Percentiles rank a stretch among this genome's conserved stretches.
These are phyloP conservation scores for Dasyprocta punctata DNA, from an alignment of 2,113 vertebrate species.

Conservation along the genomic window DNA sequence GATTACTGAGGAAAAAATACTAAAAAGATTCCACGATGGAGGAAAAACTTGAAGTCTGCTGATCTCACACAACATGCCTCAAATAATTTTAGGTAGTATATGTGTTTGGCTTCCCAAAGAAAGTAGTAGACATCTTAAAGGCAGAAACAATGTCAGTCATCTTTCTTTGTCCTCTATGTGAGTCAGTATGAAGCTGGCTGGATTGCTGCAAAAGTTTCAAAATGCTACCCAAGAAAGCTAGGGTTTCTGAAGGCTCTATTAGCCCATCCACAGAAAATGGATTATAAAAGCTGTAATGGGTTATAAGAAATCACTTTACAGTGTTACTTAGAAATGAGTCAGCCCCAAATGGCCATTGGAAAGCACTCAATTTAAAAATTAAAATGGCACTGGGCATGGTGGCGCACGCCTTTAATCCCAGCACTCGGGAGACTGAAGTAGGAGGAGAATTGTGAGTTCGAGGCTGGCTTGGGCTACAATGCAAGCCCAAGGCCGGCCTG, in stretches of 20 bases:
- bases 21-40: not conserved
- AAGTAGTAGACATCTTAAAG: not conserved
- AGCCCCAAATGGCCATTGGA: not conserved
- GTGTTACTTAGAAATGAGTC: not conserved
- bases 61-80: not conserved
- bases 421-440: no score
- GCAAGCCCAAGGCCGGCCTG: no score
- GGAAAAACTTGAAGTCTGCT: not conserved
- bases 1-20: not conserved
- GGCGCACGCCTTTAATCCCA: no score
- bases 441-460: no score
- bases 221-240: not conserved
- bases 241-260: not conserved
- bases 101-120: not conserved
- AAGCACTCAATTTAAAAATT: constrained; percentile 29
- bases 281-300: not conserved
- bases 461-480: no score
- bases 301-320: not conserved
- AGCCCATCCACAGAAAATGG: not conserved
- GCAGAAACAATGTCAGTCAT: not conserved
- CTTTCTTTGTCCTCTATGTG: not conserved
- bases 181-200: not conserved
- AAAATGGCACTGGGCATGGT: no score
- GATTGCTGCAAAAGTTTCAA: not conserved
- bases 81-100: not conserved